Conservation (phyloP, 1,140 invertebrate species). For the Physella acuta region DNA sequence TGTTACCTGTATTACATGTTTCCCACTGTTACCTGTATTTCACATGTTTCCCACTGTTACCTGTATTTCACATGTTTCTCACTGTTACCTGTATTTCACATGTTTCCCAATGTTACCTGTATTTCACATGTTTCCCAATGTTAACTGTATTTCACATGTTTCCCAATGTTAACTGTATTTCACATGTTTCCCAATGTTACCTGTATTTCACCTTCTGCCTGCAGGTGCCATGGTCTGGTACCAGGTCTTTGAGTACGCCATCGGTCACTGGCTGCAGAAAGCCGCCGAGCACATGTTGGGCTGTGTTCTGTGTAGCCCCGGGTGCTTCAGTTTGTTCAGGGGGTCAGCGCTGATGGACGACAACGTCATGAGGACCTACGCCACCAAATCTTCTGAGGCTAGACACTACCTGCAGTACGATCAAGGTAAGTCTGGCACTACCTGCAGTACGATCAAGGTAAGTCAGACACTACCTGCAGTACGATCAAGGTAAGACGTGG, state of each 20-base stretch:
- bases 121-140: too few relatives aligned
- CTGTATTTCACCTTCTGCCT: conserved; percentile 5
- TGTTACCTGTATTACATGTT: too few relatives aligned
- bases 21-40: too few relatives aligned
- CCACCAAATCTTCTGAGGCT: conserved; percentile 63
- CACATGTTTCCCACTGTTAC: too few relatives aligned
- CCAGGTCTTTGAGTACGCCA: conserved; percentile 69
- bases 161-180: background rate
- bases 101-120: too few relatives aligned
- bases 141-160: too few relatives aligned
- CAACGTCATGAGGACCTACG: conserved; percentile 67
- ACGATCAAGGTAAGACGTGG: too few relatives aligned
- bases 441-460: too few relatives aligned
- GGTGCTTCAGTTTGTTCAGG: conserved; percentile 67
- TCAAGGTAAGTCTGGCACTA: conserved; percentile 64
- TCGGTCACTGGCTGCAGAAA: conserved; percentile 71
- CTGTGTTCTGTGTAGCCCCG: conserved; percentile 68
- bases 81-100: too few relatives aligned
- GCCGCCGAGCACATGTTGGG: conserved; percentile 69
- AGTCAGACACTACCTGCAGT: too few relatives aligned
- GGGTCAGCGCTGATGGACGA: conserved; percentile 67
- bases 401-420: conserved; percentile 68
- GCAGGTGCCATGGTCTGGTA: conserved; percentile 67
- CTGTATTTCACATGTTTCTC: too few relatives aligned
- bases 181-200: background rate